These are phyloP conservation scores for Rhinatrema bivittatum DNA, from an alignment of 2,797 vertebrate species.

Conservation along the genomic window DNA sequence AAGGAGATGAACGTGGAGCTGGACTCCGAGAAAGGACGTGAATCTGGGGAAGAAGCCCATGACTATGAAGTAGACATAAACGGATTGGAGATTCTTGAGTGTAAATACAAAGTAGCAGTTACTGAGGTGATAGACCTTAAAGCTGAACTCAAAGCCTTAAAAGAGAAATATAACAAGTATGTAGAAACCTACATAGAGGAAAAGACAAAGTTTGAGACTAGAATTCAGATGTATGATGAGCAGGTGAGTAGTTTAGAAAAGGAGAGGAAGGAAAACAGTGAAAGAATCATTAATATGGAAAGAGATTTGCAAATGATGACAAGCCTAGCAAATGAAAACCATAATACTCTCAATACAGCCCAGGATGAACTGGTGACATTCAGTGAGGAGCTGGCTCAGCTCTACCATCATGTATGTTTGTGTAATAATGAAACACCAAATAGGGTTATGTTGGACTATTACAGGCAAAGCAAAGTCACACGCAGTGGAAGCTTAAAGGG, in stretches of 20 bases:
- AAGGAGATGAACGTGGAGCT: slow-evolving; percentile 72
- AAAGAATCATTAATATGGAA: slow-evolving; percentile 74
- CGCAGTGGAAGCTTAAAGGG: slow-evolving; percentile 89
- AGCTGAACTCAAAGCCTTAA: slow-evolving; percentile 91
- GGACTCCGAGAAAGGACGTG: slow-evolving; percentile 66
- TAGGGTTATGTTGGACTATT: slow-evolving; percentile 97
- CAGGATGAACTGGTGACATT: slow-evolving; percentile 96
- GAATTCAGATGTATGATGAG: slow-evolving; percentile 66
- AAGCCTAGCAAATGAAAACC: slow-evolving; percentile 75
- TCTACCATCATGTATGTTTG: slow-evolving; percentile 94
- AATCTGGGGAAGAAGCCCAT: slow-evolving; percentile 55
- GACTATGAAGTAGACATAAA: slow-evolving; percentile 81
- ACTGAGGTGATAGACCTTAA: slow-evolving; percentile 96
- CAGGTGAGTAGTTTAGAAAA: slow-evolving; percentile 78
- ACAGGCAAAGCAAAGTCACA: slow-evolving; percentile 86
- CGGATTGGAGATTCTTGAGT: slow-evolving; percentile 88
- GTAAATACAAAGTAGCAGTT: slow-evolving; percentile 93
- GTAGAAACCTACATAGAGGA: slow-evolving; percentile 82
- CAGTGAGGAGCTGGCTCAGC: slow-evolving; percentile 93
- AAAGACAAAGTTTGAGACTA: slow-evolving; percentile 68
- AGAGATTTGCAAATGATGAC: slow-evolving; percentile 73
- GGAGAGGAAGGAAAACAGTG: slow-evolving; percentile 68
- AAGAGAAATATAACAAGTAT: slow-evolving; percentile 90
- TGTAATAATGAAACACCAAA: slow-evolving; percentile 97
- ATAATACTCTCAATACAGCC: slow-evolving; percentile 82